Percentiles rank a stretch among this genome's conserved stretches.
These are phyloP conservation scores for Molorchus minor DNA, from an alignment of 2,888 invertebrate species.

Conservation along the genomic window DNA sequence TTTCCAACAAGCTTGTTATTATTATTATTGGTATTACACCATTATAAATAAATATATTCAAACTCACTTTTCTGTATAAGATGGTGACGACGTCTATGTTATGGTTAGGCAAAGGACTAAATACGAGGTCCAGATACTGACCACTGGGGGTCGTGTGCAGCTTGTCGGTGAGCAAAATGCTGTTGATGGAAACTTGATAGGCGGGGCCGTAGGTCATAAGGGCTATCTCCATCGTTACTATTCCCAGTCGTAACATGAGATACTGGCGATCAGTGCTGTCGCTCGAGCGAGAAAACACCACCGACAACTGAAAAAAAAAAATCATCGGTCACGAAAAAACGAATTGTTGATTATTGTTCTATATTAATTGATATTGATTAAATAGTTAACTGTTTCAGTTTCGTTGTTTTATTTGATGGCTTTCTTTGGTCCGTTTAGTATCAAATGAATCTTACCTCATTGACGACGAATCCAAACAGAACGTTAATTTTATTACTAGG, in stretches of 20 bases:
- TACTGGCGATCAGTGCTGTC: slow-evolving; percentile 77
- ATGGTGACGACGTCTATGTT: slow-evolving; percentile 74
- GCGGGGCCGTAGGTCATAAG: slow-evolving; percentile 83
- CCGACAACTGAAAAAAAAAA: slow-evolving; percentile 65
- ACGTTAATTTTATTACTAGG: slow-evolving; percentile 78
- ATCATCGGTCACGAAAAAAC: too few species aligned
- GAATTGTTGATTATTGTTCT: too few species aligned
- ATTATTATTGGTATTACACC: too few species aligned
- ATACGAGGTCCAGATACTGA: slow-evolving; percentile 78
- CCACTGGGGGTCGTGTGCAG: slow-evolving; percentile 78
- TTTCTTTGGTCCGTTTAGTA: not conserved
- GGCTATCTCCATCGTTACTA: slow-evolving; percentile 77
- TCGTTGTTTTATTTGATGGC: too few species aligned
- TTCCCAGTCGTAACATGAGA: slow-evolving; percentile 75
- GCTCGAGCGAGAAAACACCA: slow-evolving; percentile 72
- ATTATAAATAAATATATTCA: too few species aligned
- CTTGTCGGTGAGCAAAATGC: slow-evolving; percentile 76
- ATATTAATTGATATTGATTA: too few species aligned
- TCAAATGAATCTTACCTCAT: slow-evolving; percentile 66
- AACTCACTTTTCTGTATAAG: slow-evolving; percentile 76
- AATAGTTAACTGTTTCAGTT: too few species aligned
- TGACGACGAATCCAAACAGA: slow-evolving; percentile 75
- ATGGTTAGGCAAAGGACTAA: slow-evolving; percentile 67
- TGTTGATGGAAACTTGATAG: slow-evolving; percentile 74
- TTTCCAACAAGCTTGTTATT: too few species aligned